Evolutionary conservation across 2,113 vertebrate genomes (phyloP).

Genomic region (Tetrao urogallus): DNA sequence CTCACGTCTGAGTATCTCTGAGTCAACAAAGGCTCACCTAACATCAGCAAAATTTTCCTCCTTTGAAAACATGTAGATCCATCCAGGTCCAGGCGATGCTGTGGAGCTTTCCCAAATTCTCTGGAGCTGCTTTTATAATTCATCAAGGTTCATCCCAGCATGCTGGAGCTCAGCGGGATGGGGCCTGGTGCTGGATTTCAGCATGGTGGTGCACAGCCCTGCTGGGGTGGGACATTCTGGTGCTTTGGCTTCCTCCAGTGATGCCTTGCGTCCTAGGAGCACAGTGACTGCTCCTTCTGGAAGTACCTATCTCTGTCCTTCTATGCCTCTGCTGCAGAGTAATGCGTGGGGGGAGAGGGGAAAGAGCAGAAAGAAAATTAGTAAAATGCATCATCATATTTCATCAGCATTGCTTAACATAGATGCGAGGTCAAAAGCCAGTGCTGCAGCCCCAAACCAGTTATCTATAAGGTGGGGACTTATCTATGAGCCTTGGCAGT

Average conservation of each 20-base stretch:
- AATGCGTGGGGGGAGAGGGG: neutral
- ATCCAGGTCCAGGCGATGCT: neutral
- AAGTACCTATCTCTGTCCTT: neutral
- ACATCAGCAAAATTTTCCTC: neutral
- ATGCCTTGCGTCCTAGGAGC: neutral
- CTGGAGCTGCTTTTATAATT: neutral
- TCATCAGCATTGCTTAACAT: neutral
- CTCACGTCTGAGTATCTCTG: neutral
- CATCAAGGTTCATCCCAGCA: neutral
- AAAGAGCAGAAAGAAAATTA: neutral
- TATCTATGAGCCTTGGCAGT: rapidly evolving
- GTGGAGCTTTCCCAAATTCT: neutral
- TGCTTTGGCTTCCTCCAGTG: neutral
- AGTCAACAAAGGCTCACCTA: neutral
- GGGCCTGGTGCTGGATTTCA: rapidly evolving
- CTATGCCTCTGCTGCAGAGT: neutral
- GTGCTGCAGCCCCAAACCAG: neutral
- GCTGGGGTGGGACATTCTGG: neutral
- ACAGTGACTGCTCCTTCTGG: neutral
- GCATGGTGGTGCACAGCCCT: rapidly evolving
- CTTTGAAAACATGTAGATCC: neutral
- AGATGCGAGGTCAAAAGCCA: neutral
- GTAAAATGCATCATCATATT: neutral
- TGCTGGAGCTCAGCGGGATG: rapidly evolving
- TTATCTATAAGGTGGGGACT: neutral